Evolutionary conservation across 2,888 invertebrate genomes (phyloP).

Genomic region (Malachius bipustulatus): DNA sequence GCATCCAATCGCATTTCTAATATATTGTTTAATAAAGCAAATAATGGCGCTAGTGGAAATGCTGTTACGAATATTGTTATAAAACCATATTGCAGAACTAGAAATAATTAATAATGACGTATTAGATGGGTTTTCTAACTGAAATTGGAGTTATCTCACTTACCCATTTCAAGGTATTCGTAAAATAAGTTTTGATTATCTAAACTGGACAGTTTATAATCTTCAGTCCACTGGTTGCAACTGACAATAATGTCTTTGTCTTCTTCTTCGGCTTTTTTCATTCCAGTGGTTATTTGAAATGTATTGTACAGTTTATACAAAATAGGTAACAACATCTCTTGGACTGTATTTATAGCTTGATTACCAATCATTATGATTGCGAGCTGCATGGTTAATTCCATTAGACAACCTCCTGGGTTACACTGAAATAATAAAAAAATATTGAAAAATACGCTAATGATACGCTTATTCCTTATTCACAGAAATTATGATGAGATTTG

Average conservation of each 20-base stretch:
- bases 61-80: constrained; percentile 77
- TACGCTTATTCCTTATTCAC: no score
- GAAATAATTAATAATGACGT: no score
- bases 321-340: constrained; percentile 65
- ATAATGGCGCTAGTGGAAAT: constrained; percentile 72
- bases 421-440: constrained; percentile 44
- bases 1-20: constrained; percentile 76
- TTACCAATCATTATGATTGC: constrained; percentile 80
- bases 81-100: constrained; percentile 78
- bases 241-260: constrained; percentile 38
- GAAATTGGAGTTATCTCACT: constrained; percentile 14
- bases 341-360: constrained; percentile 62
- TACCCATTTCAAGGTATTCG: constrained; percentile 81
- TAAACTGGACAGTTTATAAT: constrained; percentile 53
- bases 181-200: constrained; percentile 58
- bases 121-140: neutral
- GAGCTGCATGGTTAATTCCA: constrained; percentile 75
- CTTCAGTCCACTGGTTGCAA: constrained; percentile 61
- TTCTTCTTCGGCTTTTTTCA: constrained; percentile 30
- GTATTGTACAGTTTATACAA: constrained; percentile 44
- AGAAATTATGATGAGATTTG: no score
- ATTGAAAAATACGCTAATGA: no score
- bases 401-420: constrained; percentile 72
- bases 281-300: constrained; percentile 38
- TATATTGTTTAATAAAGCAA: constrained; percentile 71